These are phyloP conservation scores for Mylabris phalerata DNA, from an alignment of 1,140 invertebrate species.

Conservation along the genomic window DNA sequence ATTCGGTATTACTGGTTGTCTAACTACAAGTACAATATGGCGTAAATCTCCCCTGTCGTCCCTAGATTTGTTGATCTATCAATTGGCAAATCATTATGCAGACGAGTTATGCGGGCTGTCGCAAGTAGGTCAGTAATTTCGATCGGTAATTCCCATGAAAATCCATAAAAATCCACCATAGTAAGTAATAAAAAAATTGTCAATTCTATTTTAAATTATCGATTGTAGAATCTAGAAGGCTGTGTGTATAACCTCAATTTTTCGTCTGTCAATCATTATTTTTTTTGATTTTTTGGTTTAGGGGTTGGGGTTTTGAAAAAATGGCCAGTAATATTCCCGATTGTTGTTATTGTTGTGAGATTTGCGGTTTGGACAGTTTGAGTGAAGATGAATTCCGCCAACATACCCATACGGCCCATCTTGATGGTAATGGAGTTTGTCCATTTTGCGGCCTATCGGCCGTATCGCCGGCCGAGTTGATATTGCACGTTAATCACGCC, in stretches of 20 bases:
- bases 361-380: slow-evolving; percentile 72
- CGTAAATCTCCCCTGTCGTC: no score
- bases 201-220: background rate
- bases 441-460: slow-evolving; percentile 74
- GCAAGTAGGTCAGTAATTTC: slow-evolving; percentile 28
- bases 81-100: slow-evolving; percentile 24
- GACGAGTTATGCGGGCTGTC: slow-evolving; percentile 24
- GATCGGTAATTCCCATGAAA: background rate
- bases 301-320: background rate
- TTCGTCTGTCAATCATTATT: background rate
- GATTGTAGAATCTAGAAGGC: background rate
- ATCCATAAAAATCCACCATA: background rate
- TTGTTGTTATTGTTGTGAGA: slow-evolving; percentile 61
- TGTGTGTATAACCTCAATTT: background rate
- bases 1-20: slow-evolving; percentile 25
- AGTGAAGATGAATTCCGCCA: slow-evolving; percentile 71
- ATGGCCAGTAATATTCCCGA: slow-evolving; percentile 42
- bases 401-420: slow-evolving; percentile 68
- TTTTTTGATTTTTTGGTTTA: background rate
- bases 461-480: slow-evolving; percentile 64
- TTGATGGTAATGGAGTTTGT: slow-evolving; percentile 68
- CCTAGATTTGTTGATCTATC: no score
- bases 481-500: slow-evolving; percentile 70
- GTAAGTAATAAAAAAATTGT: background rate
- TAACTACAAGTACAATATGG: slow-evolving; percentile 5